Conservation (phyloP, 1,140 invertebrate genomes). For the Cyphomyrmex costatus region DNA sequence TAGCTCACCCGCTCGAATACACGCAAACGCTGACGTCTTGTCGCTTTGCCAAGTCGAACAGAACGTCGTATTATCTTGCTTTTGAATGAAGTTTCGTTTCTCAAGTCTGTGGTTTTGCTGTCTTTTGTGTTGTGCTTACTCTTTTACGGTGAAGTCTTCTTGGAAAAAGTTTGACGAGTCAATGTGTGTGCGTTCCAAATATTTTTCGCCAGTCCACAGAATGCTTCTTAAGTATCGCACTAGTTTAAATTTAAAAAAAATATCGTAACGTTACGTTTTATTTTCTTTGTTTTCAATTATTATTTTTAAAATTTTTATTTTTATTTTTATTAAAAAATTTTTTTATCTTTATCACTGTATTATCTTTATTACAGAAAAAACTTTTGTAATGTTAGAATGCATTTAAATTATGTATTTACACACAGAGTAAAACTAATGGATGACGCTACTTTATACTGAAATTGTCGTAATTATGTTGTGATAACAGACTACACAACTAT, state of each 20-base stretch:
- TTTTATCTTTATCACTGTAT: neutral
- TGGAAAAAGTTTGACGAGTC: conserved; percentile 21
- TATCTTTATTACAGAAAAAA: neutral
- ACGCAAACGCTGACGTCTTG: conserved; percentile 29
- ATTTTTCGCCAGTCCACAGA: conserved; percentile 12
- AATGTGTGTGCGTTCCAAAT: conserved; percentile 29
- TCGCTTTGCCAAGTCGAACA: conserved; percentile 41
- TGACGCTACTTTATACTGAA: neutral
- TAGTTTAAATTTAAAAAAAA: neutral
- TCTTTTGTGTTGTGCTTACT: neutral
- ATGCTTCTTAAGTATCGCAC: neutral
- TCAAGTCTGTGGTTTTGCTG: conserved; percentile 34
- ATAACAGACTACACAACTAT: neutral
- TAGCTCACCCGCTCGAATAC: conserved; percentile 15
- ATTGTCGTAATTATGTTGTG: neutral
- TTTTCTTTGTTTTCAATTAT: neutral
- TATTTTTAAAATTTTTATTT: neutral
- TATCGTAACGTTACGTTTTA: neutral
- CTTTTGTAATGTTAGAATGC: neutral
- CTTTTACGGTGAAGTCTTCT: conserved; percentile 35
- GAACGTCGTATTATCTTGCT: neutral
- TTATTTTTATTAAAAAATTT: neutral
- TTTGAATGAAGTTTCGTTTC: conserved; percentile 54
- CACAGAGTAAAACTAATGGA: neutral
- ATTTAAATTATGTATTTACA: neutral